A percentile compares a stretch with the other conserved stretches of the same genome.
These are phyloP conservation scores for Drosophila phalerata DNA, from an alignment of 2,888 invertebrate genomes.

Conservation along the genomic window DNA sequence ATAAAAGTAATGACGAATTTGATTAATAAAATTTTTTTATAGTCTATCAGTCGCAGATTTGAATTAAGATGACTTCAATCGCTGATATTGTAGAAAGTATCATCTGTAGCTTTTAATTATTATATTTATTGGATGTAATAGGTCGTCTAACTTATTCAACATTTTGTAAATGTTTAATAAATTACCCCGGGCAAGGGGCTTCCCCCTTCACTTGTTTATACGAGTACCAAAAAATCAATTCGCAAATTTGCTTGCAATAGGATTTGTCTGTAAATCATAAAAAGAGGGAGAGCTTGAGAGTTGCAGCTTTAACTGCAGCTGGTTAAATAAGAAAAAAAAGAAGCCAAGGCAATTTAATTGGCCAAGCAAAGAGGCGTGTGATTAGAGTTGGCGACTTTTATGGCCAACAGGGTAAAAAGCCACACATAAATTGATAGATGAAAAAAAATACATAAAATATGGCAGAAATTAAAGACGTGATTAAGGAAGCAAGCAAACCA, in stretches of 20 bases:
- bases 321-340: conserved; percentile 5
- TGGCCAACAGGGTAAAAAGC: conserved; percentile 6
- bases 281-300: not conserved
- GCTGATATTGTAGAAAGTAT: not conserved
- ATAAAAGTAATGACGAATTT: too few relatives aligned
- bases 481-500: conserved; percentile 34
- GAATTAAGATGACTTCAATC: not conserved
- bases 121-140: not conserved
- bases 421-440: conserved; percentile 13
- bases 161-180: not conserved
- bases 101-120: not conserved
- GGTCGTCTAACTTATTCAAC: not conserved
- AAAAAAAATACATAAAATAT: conserved; percentile 22
- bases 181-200: not conserved
- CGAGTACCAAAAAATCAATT: conserved; percentile 5
- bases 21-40: too few relatives aligned
- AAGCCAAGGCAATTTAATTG: conserved; percentile 21
- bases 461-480: conserved; percentile 17
- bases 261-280: conserved; percentile 3
- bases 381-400: conserved; percentile 14
- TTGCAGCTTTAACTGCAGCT: conserved; percentile 20
- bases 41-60: not conserved
- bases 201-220: not conserved
- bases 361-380: conserved; percentile 20
- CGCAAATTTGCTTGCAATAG: conserved; percentile 1